These are phyloP conservation scores for Lipophrys pholis DNA, from an alignment of 2,113 vertebrate species.

Conservation along the genomic window DNA sequence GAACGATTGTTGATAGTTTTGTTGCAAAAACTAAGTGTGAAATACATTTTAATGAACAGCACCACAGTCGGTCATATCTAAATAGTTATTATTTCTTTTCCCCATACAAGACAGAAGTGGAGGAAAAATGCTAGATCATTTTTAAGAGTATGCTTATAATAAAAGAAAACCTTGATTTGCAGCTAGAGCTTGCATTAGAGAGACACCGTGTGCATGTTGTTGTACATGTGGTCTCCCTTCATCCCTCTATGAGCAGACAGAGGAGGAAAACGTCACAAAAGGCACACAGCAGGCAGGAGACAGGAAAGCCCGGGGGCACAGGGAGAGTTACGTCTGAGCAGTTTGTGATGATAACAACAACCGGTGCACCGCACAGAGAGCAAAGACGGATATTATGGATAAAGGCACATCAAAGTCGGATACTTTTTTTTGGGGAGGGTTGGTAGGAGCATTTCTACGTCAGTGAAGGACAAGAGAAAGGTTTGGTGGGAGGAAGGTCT, in stretches of 20 bases:
- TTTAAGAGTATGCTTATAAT: too few relatives aligned
- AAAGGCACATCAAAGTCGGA: constrained; percentile 51
- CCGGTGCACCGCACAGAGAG: constrained; percentile 43
- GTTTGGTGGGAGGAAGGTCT: constrained; percentile 39
- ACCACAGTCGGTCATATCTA: too few relatives aligned
- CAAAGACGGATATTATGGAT: constrained; percentile 34
- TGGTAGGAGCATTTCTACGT: constrained; percentile 42
- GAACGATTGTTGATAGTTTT: neutral
- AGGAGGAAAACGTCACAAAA: constrained; percentile 49
- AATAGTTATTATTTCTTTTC: too few relatives aligned
- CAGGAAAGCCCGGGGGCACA: constrained; percentile 50
- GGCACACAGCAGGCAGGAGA: constrained; percentile 69
- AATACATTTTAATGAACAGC: too few relatives aligned
- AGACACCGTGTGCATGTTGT: too few relatives aligned
- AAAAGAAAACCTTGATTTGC: too few relatives aligned
- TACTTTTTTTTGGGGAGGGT: constrained; percentile 9
- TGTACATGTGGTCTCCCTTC: constrained; percentile 10
- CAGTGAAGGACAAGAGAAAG: constrained; percentile 36
- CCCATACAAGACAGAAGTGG: too few relatives aligned
- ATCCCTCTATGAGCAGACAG: constrained; percentile 42
- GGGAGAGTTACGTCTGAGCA: constrained; percentile 52
- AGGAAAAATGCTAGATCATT: too few relatives aligned
- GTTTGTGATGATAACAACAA: constrained; percentile 53
- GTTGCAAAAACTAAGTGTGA: neutral
- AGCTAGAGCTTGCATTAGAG: too few relatives aligned